Conservation (phyloP, 2,113 vertebrate genomes). For the Corvus hawaiiensis region DNA sequence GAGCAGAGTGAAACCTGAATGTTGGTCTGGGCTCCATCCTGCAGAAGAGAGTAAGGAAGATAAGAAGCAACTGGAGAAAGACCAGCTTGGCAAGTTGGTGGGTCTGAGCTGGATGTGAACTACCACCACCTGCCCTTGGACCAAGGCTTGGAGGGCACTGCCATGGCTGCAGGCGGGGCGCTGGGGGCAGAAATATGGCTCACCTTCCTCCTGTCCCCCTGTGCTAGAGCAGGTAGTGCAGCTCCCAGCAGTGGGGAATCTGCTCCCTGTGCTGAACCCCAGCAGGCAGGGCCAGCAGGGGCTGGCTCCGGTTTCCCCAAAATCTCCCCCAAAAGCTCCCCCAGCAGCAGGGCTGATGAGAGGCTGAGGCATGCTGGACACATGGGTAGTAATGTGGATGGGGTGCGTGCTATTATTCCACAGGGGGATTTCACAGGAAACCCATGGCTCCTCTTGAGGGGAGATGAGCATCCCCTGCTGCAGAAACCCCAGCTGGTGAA, state of each 20-base stretch:
- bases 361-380: not conserved
- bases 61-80: not conserved
- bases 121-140: not conserved
- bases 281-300: not conserved
- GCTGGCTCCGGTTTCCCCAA: not conserved
- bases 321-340: not conserved
- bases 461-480: not conserved
- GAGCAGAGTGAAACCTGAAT: not conserved
- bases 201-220: not conserved
- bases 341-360: fast-evolving
- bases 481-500: not conserved
- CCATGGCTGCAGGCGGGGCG: not conserved
- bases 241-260: not conserved
- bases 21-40: not conserved
- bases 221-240: not conserved
- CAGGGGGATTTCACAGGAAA: not conserved
- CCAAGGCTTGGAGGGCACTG: not conserved
- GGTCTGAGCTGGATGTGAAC: not conserved
- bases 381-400: fast-evolving
- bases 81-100: not conserved
- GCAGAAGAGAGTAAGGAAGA: not conserved
- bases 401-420: not conserved
- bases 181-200: not conserved
- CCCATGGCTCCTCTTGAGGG: fast-evolving
- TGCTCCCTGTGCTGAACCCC: fast-evolving